These are phyloP conservation scores for Tachystola acroxantha DNA, from an alignment of 2,888 invertebrate genomes.

Conservation along the genomic window DNA sequence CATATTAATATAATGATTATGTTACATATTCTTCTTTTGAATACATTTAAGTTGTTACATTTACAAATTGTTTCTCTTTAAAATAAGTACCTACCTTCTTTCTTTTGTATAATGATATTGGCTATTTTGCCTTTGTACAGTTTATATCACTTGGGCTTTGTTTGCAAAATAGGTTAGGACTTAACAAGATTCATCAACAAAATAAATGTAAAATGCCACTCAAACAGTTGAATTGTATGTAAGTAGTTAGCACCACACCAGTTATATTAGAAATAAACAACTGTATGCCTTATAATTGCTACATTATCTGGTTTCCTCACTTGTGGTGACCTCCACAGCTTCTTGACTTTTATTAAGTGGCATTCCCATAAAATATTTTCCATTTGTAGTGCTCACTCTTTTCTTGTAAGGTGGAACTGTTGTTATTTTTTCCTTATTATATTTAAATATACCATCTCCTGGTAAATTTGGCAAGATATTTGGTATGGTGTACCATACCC, in stretches of 20 bases:
- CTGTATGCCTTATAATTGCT: background rate
- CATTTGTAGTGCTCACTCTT: constrained; percentile 65
- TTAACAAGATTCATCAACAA: background rate
- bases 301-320: constrained; percentile 52
- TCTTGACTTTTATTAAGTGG: constrained; percentile 79
- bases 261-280: constrained; percentile 2
- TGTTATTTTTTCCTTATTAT: constrained; percentile 77
- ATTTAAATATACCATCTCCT: constrained; percentile 88
- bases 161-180: background rate
- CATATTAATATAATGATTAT: no score
- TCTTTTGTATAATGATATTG: background rate
- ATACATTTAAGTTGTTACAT: no score
- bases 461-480: constrained; percentile 82
- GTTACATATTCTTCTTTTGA: no score
- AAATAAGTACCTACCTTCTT: no score
- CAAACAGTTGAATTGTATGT: no score
- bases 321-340: constrained; percentile 32
- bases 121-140: background rate
- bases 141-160: background rate
- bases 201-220: background rate
- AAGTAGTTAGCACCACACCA: constrained; percentile 13
- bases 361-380: constrained; percentile 88
- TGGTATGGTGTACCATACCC: constrained; percentile 84
- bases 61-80: no score
- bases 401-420: constrained; percentile 51